These are phyloP conservation scores for Lasioglossum baleicum DNA, from an alignment of 1,140 invertebrate species.

Conservation along the genomic window DNA sequence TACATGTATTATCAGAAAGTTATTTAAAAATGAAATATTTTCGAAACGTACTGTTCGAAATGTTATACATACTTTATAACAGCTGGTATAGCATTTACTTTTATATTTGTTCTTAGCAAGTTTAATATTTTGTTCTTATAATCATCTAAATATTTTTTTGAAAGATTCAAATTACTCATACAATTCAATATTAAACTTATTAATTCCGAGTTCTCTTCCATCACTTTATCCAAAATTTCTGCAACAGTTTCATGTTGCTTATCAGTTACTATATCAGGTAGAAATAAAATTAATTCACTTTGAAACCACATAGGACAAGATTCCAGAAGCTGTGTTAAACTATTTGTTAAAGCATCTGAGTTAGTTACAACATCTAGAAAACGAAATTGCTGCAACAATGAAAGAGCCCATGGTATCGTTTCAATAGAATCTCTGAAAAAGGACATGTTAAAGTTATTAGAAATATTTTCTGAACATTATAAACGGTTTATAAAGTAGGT, in stretches of 20 bases:
- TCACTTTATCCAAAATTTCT: constrained; percentile 70
- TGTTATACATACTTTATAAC: constrained; percentile 66
- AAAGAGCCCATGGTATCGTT: constrained; percentile 67
- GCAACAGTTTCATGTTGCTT: constrained; percentile 71
- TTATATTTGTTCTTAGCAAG: constrained; percentile 63
- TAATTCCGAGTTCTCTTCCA: constrained; percentile 69
- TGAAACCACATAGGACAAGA: constrained; percentile 75
- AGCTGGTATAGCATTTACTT: constrained; percentile 66
- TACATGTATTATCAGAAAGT: constrained; percentile 13
- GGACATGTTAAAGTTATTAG: constrained; percentile 13
- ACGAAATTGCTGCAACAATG: constrained; percentile 73
- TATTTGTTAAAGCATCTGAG: constrained; percentile 61
- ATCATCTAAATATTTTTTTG: constrained; percentile 71
- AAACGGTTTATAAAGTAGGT: constrained; percentile 1
- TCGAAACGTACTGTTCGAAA: not conserved
- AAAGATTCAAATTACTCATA: constrained; percentile 71
- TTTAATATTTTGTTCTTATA: constrained; percentile 67
- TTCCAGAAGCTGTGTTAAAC: constrained; percentile 72
- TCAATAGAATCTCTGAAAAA: constrained; percentile 67
- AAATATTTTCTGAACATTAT: not conserved
- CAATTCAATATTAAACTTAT: constrained; percentile 71
- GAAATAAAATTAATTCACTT: constrained; percentile 69
- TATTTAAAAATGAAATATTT: constrained; percentile 26
- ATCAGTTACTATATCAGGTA: constrained; percentile 75
- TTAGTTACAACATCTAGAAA: constrained; percentile 71